Evolutionary conservation across 2,113 vertebrate genomes (phyloP).

Genomic region (Elaphurus davidianus): DNA sequence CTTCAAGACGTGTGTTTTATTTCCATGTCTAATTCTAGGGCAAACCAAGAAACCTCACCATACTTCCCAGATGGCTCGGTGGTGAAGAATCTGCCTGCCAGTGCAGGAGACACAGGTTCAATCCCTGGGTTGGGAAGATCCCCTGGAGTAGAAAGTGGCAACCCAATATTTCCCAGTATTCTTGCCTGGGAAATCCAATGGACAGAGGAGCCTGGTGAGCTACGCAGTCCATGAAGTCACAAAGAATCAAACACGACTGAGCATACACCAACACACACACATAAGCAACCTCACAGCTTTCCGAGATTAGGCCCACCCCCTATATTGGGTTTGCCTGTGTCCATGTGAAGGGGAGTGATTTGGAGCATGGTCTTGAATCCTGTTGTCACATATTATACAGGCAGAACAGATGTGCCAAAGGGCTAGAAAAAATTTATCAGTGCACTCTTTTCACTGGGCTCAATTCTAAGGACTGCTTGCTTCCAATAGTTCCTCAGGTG

Average conservation of each 20-base stretch:
- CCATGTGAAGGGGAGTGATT: not conserved
- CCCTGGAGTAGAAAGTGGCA: not conserved
- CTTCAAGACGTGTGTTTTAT: not conserved
- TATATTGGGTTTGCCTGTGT: not conserved
- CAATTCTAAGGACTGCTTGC: conserved; percentile 24
- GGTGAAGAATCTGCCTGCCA: not conserved
- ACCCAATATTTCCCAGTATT: not conserved
- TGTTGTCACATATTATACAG: not conserved
- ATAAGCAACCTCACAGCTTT: not conserved
- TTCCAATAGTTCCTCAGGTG: conserved; percentile 37
- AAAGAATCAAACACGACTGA: not conserved
- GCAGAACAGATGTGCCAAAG: not conserved
- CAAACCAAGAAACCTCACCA: not conserved
- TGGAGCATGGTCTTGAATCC: not conserved
- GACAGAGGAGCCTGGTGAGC: not conserved
- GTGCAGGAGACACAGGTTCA: not conserved
- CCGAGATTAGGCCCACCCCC: not conserved
- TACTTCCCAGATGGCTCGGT: not conserved
- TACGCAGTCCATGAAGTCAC: not conserved
- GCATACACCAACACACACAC: not conserved
- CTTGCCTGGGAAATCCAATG: not conserved
- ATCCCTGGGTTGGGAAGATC: not conserved
- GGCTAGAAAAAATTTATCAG: conserved; percentile 38
- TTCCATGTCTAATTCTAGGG: not conserved
- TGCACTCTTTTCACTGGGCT: not conserved